These are phyloP conservation scores for Drosophila emarginata DNA, from an alignment of 2,888 invertebrate genomes.

Conservation along the genomic window DNA sequence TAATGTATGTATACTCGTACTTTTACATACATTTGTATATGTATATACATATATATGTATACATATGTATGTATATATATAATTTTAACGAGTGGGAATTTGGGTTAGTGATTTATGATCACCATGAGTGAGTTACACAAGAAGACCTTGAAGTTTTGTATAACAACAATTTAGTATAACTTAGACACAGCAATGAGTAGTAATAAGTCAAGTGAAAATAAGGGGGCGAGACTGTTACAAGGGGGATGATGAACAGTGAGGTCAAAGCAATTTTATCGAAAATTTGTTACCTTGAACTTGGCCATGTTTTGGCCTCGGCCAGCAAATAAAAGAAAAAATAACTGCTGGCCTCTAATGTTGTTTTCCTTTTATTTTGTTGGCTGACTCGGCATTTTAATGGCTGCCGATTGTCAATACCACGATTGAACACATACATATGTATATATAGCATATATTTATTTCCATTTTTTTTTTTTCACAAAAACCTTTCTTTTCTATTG, in stretches of 20 bases:
- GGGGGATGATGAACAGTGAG: background rate
- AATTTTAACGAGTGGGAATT: conserved; percentile 1
- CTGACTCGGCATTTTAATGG: conserved; percentile 64
- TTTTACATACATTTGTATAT: background rate
- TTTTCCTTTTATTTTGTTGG: conserved; percentile 14
- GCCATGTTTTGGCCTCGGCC: conserved; percentile 38
- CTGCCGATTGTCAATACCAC: conserved; percentile 64
- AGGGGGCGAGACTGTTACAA: background rate
- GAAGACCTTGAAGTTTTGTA: conserved; percentile 7
- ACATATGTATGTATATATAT: background rate
- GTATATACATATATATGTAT: background rate
- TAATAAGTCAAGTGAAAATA: conserved; percentile 13
- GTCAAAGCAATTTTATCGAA: conserved; percentile 12
- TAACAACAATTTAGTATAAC: conserved; percentile 1
- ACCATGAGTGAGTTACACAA: background rate
- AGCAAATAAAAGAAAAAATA: conserved; percentile 42
- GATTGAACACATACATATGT: conserved; percentile 36
- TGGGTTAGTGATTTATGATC: conserved; percentile 9
- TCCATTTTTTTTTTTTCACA: conserved; percentile 13
- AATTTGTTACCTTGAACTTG: conserved; percentile 69
- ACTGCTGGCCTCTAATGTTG: conserved; percentile 28
- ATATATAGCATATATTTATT: conserved; percentile 16
- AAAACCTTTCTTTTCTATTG: conserved; percentile 37
- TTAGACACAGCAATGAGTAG: background rate
- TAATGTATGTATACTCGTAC: background rate